Evolutionary conservation across 2,113 vertebrate genomes (phyloP).

Genomic region (Burhinus oedicnemus): DNA sequence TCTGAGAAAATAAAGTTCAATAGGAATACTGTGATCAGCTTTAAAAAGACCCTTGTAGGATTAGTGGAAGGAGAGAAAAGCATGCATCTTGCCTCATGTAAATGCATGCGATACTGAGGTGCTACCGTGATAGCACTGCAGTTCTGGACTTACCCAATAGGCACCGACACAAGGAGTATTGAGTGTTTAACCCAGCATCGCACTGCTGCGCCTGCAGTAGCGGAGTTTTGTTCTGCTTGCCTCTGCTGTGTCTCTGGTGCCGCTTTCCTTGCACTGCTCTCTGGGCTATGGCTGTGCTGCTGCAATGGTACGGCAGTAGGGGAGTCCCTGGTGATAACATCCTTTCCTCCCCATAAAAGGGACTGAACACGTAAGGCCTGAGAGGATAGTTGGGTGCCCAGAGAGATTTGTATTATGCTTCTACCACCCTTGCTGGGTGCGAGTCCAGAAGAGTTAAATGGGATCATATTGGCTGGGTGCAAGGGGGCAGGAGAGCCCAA

Average conservation of each 20-base stretch:
- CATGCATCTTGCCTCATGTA: neutral
- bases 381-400: neutral
- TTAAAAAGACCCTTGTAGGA: neutral
- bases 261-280: fast-evolving
- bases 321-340: neutral
- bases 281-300: neutral
- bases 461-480: neutral
- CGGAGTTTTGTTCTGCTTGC: fast-evolving
- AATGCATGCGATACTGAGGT: fast-evolving
- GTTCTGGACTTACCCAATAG: neutral
- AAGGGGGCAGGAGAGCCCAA: neutral
- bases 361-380: neutral
- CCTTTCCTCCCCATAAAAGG: neutral
- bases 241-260: neutral
- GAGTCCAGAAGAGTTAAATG: neutral
- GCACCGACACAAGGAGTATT: fast-evolving
- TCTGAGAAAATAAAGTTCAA: neutral
- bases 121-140: fast-evolving
- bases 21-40: neutral
- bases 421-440: fast-evolving
- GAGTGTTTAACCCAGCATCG: fast-evolving
- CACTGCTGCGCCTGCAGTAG: neutral
- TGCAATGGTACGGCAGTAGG: fast-evolving
- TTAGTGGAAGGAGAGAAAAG: neutral
- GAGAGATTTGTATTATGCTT: neutral